A percentile compares a stretch with the other conserved stretches of the same genome.
phyloP scores from a whole-genome alignment of 2,888 invertebrate genomes.

The Ferdinandea cuprea region DNA sequence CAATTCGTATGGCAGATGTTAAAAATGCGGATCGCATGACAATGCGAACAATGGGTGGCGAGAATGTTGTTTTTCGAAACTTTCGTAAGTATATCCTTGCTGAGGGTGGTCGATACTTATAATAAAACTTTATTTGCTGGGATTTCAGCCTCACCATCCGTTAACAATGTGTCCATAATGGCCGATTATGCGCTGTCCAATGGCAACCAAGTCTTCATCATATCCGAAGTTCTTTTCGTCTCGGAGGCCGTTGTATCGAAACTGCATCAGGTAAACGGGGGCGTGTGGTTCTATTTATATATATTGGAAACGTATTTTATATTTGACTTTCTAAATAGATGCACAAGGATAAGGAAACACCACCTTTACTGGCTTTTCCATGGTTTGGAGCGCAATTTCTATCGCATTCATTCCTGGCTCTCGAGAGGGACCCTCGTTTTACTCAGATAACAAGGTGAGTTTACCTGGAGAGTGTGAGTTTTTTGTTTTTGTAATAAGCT shows the following conservation, averaged over 20 bases:
- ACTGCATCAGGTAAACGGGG: slow-evolving; percentile 84
- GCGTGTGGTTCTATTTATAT: no score
- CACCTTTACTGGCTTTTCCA: slow-evolving; percentile 86
- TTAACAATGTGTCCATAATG: slow-evolving; percentile 86
- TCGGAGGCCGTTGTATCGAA: slow-evolving; percentile 86
- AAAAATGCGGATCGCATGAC: slow-evolving; percentile 84
- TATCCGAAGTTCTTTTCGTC: slow-evolving; percentile 86
- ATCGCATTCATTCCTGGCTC: slow-evolving; percentile 86
- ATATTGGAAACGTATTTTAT: background rate
- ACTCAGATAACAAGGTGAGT: slow-evolving; percentile 84
- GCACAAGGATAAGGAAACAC: slow-evolving; percentile 87
- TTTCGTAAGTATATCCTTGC: slow-evolving; percentile 84
- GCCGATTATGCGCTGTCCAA: slow-evolving; percentile 86
- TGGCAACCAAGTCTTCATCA: slow-evolving; percentile 86
- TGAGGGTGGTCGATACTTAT: background rate
- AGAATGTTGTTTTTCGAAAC: slow-evolving; percentile 85
- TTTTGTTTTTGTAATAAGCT: no score
- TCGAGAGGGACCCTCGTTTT: slow-evolving; percentile 85
- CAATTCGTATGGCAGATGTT: slow-evolving; percentile 84
- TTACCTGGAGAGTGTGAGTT: background rate
- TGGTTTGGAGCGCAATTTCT: slow-evolving; percentile 87
- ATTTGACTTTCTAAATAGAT: slow-evolving; percentile 77
- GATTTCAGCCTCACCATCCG: slow-evolving; percentile 84
- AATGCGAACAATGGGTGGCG: slow-evolving; percentile 85
- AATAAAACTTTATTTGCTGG: slow-evolving; percentile 14